A percentile compares a stretch with the other conserved stretches of the same genome.
These are phyloP conservation scores for Standfussiana lucernea DNA, from an alignment of 2,888 invertebrate species.

Conservation along the genomic window DNA sequence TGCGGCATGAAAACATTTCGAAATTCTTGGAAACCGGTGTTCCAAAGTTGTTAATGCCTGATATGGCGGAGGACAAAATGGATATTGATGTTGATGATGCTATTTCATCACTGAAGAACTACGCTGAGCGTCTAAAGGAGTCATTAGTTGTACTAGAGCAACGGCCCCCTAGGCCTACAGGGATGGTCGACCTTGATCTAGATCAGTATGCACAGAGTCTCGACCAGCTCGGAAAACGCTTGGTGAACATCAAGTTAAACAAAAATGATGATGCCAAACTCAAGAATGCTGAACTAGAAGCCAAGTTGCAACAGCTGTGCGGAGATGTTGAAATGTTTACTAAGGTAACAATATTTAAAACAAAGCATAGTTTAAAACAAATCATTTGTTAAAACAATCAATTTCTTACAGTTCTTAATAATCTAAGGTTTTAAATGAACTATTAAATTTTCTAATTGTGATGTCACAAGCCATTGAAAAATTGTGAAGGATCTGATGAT, in stretches of 20 bases:
- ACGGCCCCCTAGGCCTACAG: constrained; percentile 56
- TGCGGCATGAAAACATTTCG: constrained; percentile 77
- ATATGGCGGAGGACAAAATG: constrained; percentile 76
- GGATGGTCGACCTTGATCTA: constrained; percentile 76
- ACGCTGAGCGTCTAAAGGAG: constrained; percentile 82
- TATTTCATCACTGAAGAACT: constrained; percentile 79
- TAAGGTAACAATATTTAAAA: constrained; percentile 74
- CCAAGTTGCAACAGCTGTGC: constrained; percentile 79
- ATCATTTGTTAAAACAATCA: neutral
- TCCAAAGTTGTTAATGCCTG: constrained; percentile 81
- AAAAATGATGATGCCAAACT: constrained; percentile 71
- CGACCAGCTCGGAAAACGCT: constrained; percentile 81
- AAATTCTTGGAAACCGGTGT: constrained; percentile 78
- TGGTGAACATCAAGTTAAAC: constrained; percentile 79
- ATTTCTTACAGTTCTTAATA: neutral
- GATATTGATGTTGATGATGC: constrained; percentile 80
- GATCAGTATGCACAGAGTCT: constrained; percentile 81
- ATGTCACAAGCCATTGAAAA: neutral
- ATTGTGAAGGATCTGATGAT: constrained; percentile 3
- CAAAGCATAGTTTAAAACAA: neutral
- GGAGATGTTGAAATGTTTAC: constrained; percentile 84
- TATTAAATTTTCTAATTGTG: neutral
- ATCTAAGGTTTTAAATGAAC: neutral
- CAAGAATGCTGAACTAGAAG: constrained; percentile 79
- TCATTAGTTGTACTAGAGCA: constrained; percentile 68